Percentiles rank a stretch among this genome's conserved stretches.
Evolutionary conservation across 1,140 invertebrate genomes (phyloP).

Genomic region (Conus betulinus): DNA sequence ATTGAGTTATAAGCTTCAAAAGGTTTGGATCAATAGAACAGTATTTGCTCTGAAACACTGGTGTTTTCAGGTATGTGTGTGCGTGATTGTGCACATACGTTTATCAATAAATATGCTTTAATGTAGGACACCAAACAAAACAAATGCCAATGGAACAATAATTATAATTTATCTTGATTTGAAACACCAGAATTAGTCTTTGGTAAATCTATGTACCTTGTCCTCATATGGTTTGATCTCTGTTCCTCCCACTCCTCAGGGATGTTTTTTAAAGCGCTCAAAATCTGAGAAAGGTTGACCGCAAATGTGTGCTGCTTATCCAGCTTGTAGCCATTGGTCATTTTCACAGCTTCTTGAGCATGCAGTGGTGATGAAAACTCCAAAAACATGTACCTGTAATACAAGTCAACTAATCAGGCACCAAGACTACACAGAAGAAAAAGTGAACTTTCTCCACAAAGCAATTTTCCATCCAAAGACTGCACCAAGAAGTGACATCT

Average conservation of each 20-base stretch:
- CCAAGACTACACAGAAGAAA: too few relatives aligned
- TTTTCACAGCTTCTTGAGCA: constrained; percentile 90
- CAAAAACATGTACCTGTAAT: constrained; percentile 88
- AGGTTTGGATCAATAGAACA: too few relatives aligned
- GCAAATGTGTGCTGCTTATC: constrained; percentile 97
- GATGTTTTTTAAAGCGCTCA: constrained; percentile 91
- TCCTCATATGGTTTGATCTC: constrained; percentile 88
- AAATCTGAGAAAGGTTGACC: constrained; percentile 98
- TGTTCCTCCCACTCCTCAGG: constrained; percentile 94
- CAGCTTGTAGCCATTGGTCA: constrained; percentile 94
- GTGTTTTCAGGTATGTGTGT: too few relatives aligned
- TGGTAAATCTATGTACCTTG: constrained; percentile 66
- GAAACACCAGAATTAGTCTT: background rate
- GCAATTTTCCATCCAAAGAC: too few relatives aligned
- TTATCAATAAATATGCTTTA: background rate
- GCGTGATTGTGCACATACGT: too few relatives aligned
- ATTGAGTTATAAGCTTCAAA: too few relatives aligned
- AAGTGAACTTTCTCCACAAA: too few relatives aligned
- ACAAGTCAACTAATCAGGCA: constrained; percentile 30
- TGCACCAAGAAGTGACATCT: too few relatives aligned
- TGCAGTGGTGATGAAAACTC: constrained; percentile 89
- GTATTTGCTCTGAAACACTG: too few relatives aligned
- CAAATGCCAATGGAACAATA: constrained; percentile 39
- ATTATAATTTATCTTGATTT: too few relatives aligned
- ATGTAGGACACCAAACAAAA: background rate